Conservation (phyloP, 2,888 invertebrate species). For the Spilarctia lutea region DNA sequence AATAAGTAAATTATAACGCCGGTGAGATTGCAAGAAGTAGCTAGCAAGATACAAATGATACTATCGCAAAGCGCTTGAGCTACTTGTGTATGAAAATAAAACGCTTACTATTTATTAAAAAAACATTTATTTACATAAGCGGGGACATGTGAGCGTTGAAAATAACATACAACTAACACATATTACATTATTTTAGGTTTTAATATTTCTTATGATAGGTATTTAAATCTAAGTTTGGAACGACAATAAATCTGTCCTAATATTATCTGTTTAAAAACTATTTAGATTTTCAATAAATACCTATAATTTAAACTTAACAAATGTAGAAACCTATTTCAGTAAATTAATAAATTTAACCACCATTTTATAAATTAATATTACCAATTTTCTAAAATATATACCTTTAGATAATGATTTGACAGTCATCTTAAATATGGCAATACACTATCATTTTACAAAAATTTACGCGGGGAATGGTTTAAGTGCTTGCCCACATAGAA, state of each 20-base stretch:
- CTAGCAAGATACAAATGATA: background rate
- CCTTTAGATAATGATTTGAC: background rate
- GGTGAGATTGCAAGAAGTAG: too few relatives aligned
- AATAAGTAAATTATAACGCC: too few relatives aligned
- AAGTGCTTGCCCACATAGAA: background rate
- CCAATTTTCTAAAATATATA: background rate
- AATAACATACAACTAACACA: too few relatives aligned
- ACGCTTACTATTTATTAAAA: background rate
- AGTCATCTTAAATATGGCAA: background rate
- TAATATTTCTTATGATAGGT: too few relatives aligned
- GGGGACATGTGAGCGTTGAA: background rate
- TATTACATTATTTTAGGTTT: too few relatives aligned
- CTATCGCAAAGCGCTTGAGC: background rate
- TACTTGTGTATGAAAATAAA: background rate
- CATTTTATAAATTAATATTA: background rate
- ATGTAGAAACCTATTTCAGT: too few relatives aligned
- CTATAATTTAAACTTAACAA: too few relatives aligned
- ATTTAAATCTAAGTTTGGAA: too few relatives aligned
- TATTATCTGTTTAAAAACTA: too few relatives aligned
- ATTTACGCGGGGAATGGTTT: background rate
- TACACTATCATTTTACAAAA: background rate
- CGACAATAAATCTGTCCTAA: too few relatives aligned
- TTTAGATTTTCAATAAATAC: too few relatives aligned
- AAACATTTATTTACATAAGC: background rate
- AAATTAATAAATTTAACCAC: background rate